phyloP scores from a whole-genome alignment of 2,888 invertebrate genomes.

The Clusia tigrina region DNA sequence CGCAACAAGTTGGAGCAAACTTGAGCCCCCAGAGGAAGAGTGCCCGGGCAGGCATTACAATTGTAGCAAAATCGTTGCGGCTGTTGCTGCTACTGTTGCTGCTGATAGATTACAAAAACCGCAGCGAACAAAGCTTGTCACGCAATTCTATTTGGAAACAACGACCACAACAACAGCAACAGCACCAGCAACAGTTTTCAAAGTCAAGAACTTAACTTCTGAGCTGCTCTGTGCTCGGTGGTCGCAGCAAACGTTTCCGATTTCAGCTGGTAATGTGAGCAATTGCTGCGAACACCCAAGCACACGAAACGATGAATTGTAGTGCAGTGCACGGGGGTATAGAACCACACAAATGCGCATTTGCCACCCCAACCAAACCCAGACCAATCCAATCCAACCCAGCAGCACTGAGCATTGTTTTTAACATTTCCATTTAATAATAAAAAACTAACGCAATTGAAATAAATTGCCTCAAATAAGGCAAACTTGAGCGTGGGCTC shows the following conservation, averaged over 20 bases:
- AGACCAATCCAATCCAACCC: not conserved
- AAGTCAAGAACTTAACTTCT: slow-evolving; percentile 3
- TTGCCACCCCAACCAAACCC: slow-evolving; percentile 4
- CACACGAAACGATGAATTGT: not conserved
- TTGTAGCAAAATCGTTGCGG: not conserved
- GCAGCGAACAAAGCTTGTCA: not conserved
- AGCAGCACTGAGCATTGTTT: not conserved
- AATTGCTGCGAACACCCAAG: too few relatives aligned
- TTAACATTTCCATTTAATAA: not conserved
- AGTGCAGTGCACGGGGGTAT: not conserved
- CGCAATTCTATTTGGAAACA: slow-evolving; percentile 5
- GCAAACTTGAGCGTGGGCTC: not conserved
- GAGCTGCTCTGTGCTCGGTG: not conserved
- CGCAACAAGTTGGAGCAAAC: not conserved
- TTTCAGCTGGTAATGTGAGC: not conserved
- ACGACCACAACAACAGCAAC: not conserved
- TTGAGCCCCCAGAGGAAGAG: too few relatives aligned
- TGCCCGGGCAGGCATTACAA: not conserved
- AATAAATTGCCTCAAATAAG: not conserved
- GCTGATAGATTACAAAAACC: slow-evolving; percentile 1
- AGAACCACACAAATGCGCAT: not conserved
- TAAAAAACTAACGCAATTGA: not conserved
- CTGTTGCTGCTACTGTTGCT: not conserved
- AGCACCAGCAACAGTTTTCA: not conserved
- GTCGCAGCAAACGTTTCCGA: not conserved